Evolutionary conservation across 2,113 vertebrate genomes (phyloP).

Genomic region (Zosterops lateralis): DNA sequence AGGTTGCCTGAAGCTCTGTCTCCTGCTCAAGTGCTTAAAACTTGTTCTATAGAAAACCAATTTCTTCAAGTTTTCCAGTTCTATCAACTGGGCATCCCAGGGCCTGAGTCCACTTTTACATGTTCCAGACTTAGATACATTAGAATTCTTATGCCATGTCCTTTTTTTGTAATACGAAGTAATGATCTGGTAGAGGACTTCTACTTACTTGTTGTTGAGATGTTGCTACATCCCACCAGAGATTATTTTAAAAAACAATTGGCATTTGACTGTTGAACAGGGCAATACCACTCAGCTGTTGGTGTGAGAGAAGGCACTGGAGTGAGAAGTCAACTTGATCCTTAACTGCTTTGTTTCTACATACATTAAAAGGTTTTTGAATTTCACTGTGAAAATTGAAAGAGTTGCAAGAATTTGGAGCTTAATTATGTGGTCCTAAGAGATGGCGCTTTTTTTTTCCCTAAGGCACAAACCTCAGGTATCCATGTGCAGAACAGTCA

Average conservation of each 20-base stretch:
- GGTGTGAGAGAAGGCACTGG: not conserved
- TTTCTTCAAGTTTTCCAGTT: not conserved
- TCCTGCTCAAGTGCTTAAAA: not conserved
- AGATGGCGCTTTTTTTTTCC: not conserved
- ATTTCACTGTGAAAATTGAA: not conserved
- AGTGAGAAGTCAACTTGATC: not conserved
- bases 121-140: rapidly evolving
- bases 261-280: not conserved
- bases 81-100: rapidly evolving
- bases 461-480: not conserved
- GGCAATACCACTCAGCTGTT: not conserved
- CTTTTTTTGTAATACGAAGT: not conserved
- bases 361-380: rapidly evolving
- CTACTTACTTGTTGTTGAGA: not conserved
- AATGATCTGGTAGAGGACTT: not conserved
- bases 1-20: not conserved
- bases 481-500: not conserved
- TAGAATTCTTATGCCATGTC: not conserved
- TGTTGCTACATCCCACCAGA: not conserved
- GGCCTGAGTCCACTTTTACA: not conserved
- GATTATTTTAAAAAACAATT: not conserved
- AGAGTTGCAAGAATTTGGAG: not conserved
- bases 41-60: not conserved
- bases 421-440: rapidly evolving
- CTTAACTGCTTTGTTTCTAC: not conserved